Evolutionary conservation across 1,140 invertebrate species (phyloP).

Genomic region (Panagrolaimus sp.): DNA sequence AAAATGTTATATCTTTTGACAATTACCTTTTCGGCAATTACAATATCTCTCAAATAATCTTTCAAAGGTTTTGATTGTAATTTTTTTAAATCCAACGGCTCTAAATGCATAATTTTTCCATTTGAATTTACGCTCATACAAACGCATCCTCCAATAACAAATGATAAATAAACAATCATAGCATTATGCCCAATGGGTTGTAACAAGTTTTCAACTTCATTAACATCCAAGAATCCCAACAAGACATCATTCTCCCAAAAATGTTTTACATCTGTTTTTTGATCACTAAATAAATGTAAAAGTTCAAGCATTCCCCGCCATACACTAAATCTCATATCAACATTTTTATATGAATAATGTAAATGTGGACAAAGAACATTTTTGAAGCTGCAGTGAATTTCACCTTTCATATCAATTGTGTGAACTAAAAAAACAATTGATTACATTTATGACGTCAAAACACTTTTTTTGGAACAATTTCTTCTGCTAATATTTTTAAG

Average conservation of each 20-base stretch:
- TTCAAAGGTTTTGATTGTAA: constrained; percentile 41
- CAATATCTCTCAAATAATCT: constrained; percentile 45
- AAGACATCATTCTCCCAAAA: constrained; percentile 43
- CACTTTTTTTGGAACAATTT: neutral
- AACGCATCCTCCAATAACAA: constrained; percentile 47
- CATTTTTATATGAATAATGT: constrained; percentile 37
- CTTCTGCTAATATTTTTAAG: neutral
- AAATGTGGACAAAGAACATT: constrained; percentile 52
- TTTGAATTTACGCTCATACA: constrained; percentile 44
- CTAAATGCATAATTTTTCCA: constrained; percentile 40
- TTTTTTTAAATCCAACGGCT: constrained; percentile 41
- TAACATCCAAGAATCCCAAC: constrained; percentile 43
- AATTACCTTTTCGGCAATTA: constrained; percentile 43
- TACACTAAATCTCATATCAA: constrained; percentile 35
- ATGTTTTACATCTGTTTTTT: constrained; percentile 40
- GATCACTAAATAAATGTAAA: constrained; percentile 44
- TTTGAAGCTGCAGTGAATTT: constrained; percentile 49
- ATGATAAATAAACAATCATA: constrained; percentile 46
- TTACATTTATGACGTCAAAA: too few relatives aligned
- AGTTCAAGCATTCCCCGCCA: constrained; percentile 52
- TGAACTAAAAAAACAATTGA: constrained; percentile 11
- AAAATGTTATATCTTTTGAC: neutral
- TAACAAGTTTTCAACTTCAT: constrained; percentile 32
- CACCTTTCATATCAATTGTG: neutral
- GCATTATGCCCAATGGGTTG: constrained; percentile 33